Evolutionary conservation across 2,888 invertebrate species (phyloP), one percentile per base, ranked within the genome.

Genomic region (Drosophila mimica): DNA sequence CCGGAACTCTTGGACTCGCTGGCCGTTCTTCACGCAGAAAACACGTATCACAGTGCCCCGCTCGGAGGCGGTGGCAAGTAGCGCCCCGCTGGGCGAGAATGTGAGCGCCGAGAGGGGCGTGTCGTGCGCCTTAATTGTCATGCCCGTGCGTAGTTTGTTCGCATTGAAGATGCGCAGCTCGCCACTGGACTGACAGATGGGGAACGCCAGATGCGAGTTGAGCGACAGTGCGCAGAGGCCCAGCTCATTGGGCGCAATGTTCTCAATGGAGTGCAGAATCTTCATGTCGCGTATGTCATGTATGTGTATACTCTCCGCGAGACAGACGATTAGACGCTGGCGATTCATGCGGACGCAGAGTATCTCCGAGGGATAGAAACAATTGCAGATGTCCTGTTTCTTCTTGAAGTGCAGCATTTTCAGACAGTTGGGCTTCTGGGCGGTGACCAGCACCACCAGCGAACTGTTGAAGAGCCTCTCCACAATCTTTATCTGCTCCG

Each of bases 281-380:
- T 92, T 92, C 93, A 93, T 93, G 72, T 93, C 92, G 34, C 92
- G 92, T 64, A 93, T 93, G 70, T 93, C 93, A 52, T 93, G 93
- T 64, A 93, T 93, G 78, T 93, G 93, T 82, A 93, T 92, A 76
- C 92, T 92, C 68, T 93, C 91, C 38, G 90, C 91, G 76, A 93
- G 80, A 60, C 93, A 91, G 7, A 93, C 93, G 4, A 93, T 83
- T 64, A 93, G 69, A 1, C 93, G 92, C 36, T 88, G 87, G 4
- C 93, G 93, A 83, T 93, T 93, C 92, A 93, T 92, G 28, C 92
- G 92, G 30, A 93, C 92, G 58, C 92, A 92, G 36, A 93, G 76
- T 3, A 93, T 93, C 52, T 92, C 91, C 71, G 92, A 91, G 1
- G 93, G 93, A 66, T 93, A 93, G 48, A 92, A 92, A 70, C 93